phyloP scores from a whole-genome alignment of 2,797 vertebrate species.

The Sylvia borin region DNA sequence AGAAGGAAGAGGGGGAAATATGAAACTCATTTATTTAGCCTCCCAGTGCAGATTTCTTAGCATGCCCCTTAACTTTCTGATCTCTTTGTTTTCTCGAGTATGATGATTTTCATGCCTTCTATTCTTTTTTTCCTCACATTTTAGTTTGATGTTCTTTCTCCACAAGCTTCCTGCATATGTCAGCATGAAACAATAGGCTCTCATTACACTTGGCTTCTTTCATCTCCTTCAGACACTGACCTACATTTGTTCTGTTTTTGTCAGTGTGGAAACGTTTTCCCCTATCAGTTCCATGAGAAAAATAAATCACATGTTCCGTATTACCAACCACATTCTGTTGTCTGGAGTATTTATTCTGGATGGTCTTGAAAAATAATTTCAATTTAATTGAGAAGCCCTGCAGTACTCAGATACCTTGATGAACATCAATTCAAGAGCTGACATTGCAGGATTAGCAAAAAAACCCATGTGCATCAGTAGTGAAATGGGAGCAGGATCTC shows the following conservation, averaged over 20 bases:
- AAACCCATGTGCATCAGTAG: fast-evolving
- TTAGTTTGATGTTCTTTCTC: slow-evolving; percentile 54
- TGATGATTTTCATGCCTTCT: slow-evolving; percentile 76
- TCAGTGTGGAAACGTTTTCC: slow-evolving; percentile 54
- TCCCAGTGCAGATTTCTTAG: slow-evolving; percentile 71
- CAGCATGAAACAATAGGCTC: slow-evolving; percentile 67
- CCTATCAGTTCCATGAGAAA: not conserved
- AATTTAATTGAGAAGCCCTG: not conserved
- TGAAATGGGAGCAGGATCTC: not conserved
- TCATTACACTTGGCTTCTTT: slow-evolving; percentile 43
- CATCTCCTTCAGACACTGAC: slow-evolving; percentile 58
- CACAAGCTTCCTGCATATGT: slow-evolving; percentile 25
- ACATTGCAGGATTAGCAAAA: not conserved
- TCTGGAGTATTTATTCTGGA: slow-evolving; percentile 17
- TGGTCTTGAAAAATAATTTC: not conserved
- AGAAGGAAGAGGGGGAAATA: slow-evolving; percentile 62
- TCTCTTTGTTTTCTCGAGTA: slow-evolving; percentile 70
- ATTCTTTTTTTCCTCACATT: slow-evolving; percentile 66
- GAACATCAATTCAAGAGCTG: not conserved
- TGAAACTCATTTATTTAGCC: slow-evolving; percentile 76
- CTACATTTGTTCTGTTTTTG: slow-evolving; percentile 58
- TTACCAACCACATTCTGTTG: not conserved
- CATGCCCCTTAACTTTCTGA: slow-evolving; percentile 66
- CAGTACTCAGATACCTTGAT: not conserved
- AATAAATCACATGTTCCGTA: slow-evolving; percentile 10